phyloP scores from a whole-genome alignment of 1,140 invertebrate species.

The Mya arenaria region DNA sequence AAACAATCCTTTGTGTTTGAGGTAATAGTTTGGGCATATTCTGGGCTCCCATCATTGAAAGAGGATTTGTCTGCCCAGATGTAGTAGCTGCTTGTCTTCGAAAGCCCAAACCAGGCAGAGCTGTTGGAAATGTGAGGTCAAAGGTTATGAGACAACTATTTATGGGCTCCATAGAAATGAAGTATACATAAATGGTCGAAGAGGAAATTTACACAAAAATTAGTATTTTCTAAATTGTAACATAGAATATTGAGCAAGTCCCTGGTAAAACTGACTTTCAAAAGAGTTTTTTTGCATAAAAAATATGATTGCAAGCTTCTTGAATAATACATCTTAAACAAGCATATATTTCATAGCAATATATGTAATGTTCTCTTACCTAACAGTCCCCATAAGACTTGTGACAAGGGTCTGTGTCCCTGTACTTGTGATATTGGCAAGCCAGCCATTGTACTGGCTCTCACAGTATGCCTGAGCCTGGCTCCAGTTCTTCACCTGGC shows the following conservation, averaged over 20 bases:
- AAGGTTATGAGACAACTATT: too few species aligned
- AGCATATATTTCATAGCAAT: too few species aligned
- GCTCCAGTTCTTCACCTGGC: background rate
- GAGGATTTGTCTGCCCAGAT: constrained; percentile 22
- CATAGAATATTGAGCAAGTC: too few species aligned
- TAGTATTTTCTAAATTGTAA: too few species aligned
- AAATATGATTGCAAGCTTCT: too few species aligned
- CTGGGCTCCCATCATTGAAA: background rate
- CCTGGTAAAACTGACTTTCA: too few species aligned
- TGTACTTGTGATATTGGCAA: constrained; percentile 22
- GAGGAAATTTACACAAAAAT: too few species aligned
- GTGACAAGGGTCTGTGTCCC: background rate
- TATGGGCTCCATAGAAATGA: too few species aligned
- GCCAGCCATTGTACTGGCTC: constrained; percentile 9
- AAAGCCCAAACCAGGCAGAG: constrained; percentile 41
- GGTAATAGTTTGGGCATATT: background rate
- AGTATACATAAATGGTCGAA: too few species aligned
- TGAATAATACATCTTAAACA: background rate
- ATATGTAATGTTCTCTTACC: constrained; percentile 1
- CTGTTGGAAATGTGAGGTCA: too few species aligned
- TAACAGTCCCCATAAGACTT: background rate
- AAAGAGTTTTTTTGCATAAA: too few species aligned
- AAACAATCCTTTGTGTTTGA: constrained; percentile 21
- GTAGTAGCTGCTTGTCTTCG: constrained; percentile 20
- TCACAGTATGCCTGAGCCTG: constrained; percentile 11